A percentile compares a stretch with the other conserved stretches of the same genome.
Conservation (phyloP, 2,113 vertebrate genomes). For the Scalopus aquaticus region DNA sequence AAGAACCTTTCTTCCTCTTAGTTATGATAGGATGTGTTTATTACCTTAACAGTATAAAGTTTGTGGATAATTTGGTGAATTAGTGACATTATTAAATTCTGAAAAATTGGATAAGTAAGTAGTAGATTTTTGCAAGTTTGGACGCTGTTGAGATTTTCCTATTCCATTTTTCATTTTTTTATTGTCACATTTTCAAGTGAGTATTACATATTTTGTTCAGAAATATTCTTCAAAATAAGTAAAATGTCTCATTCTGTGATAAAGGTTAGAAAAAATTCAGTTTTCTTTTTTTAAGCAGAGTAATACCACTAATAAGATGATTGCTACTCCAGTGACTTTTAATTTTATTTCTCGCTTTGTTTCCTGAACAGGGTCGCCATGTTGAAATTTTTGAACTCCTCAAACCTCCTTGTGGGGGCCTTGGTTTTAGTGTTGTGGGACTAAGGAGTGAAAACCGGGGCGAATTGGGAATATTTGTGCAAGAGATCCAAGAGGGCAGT, state of each 20-base stretch:
- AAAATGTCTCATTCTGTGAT: background rate
- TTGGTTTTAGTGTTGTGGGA: constrained; percentile 96
- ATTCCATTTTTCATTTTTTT: background rate
- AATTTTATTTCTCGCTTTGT: constrained; percentile 21
- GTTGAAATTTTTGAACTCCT: constrained; percentile 91
- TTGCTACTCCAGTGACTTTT: background rate
- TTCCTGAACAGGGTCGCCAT: constrained; percentile 89
- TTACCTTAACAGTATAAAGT: background rate
- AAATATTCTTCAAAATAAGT: background rate
- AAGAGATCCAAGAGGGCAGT: constrained; percentile 95
- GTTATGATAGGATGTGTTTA: background rate
- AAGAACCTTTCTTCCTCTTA: constrained; percentile 57
- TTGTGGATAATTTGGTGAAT: constrained; percentile 5
- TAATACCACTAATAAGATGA: background rate
- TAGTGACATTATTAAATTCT: background rate
- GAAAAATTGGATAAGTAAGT: background rate
- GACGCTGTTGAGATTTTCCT: background rate
- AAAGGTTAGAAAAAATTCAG: background rate
- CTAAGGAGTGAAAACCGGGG: constrained; percentile 94
- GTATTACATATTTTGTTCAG: background rate
- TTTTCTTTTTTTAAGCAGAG: constrained; percentile 8
- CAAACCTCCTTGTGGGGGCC: constrained; percentile 91
- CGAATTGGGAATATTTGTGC: constrained; percentile 96
- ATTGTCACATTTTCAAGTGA: background rate
- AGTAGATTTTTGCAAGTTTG: constrained; percentile 26